A percentile compares a stretch with the other conserved stretches of the same genome.
Evolutionary conservation across 1,140 invertebrate species (phyloP).

Genomic region (Caerostris extrusa): DNA sequence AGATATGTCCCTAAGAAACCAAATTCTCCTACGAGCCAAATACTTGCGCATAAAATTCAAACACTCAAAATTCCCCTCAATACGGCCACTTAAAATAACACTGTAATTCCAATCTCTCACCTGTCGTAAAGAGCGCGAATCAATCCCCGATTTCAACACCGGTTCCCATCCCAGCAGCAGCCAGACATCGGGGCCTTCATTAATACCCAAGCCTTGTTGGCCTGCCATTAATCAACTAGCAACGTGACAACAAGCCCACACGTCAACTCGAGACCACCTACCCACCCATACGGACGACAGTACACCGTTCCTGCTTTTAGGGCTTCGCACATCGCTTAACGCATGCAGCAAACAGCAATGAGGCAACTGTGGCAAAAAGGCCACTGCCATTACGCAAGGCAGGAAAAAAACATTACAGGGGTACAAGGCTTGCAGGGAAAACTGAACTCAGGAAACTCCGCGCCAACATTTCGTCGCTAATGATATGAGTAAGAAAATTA

Average conservation of each 20-base stretch:
- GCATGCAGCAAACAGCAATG: not conserved
- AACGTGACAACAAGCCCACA: conserved; percentile 52
- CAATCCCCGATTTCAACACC: conserved; percentile 39
- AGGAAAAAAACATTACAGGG: not conserved
- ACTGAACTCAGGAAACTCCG: not conserved
- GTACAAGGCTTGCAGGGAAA: not conserved
- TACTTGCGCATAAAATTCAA: too few species aligned
- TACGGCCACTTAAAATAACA: not conserved
- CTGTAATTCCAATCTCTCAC: conserved; percentile 11
- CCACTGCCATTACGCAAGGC: not conserved
- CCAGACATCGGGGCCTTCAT: conserved; percentile 30
- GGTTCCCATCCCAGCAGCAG: conserved; percentile 38
- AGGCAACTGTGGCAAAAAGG: not conserved
- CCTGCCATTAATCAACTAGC: conserved; percentile 57
- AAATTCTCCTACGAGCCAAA: too few species aligned
- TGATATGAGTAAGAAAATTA: conserved; percentile 75
- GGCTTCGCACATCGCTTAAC: not conserved
- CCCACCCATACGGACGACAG: conserved; percentile 5
- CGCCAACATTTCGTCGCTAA: conserved; percentile 43
- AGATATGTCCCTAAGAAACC: too few species aligned
- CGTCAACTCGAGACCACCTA: conserved; percentile 51
- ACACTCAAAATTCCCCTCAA: not conserved
- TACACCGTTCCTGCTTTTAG: not conserved
- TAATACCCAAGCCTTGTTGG: conserved; percentile 68
- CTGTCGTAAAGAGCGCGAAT: conserved; percentile 8